A percentile compares a stretch with the other conserved stretches of the same genome.
Conservation (phyloP, 2,888 invertebrate species). For the Drosophila mayaguana region DNA sequence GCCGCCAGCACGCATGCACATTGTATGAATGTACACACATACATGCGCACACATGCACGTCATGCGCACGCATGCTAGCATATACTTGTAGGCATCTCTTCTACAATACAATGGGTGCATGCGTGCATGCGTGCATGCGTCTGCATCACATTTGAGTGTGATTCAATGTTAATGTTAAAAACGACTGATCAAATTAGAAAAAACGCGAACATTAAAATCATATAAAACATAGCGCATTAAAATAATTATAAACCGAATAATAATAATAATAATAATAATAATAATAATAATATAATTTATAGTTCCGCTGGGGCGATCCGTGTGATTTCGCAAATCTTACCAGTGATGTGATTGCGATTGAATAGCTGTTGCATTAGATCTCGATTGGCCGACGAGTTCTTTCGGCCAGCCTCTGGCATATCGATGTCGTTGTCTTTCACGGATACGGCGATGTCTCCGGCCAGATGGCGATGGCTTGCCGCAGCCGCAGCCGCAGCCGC, state of each 20-base stretch:
- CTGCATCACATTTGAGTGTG: not conserved
- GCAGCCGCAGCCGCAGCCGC: too few species aligned
- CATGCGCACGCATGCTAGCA: too few species aligned
- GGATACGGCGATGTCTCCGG: constrained; percentile 35
- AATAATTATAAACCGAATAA: not conserved
- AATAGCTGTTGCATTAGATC: constrained; percentile 83
- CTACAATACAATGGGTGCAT: too few species aligned
- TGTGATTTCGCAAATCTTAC: constrained; percentile 76
- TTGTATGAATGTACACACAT: not conserved
- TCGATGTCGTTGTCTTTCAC: constrained; percentile 33
- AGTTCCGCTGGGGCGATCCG: constrained; percentile 3
- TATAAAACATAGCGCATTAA: not conserved
- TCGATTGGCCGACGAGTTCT: constrained; percentile 56
- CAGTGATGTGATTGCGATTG: constrained; percentile 84
- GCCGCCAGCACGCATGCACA: too few species aligned
- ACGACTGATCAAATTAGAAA: not conserved
- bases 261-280: not conserved
- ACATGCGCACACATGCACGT: not conserved
- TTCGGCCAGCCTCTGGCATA: constrained; percentile 16
- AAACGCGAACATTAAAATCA: not conserved
- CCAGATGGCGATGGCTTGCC: constrained; percentile 15
- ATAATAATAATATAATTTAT: not conserved
- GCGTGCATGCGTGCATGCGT: not conserved
- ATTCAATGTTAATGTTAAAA: too few species aligned
- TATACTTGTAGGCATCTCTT: not conserved